Conservation (phyloP, 2,797 vertebrate species). For the Scolopax rusticola region DNA sequence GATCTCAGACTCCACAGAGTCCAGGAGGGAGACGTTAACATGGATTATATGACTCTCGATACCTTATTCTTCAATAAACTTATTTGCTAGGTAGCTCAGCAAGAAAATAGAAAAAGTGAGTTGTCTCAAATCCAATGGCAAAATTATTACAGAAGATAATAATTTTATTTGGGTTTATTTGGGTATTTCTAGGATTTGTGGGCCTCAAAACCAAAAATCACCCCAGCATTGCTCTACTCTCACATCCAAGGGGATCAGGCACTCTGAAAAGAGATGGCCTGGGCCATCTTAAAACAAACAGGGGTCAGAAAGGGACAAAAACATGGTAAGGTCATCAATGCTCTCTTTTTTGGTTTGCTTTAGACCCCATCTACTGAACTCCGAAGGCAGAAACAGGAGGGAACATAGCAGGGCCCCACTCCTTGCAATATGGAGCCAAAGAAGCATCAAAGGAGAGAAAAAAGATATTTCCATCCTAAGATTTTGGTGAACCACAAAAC, state of each 20-base stretch:
- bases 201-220: not conserved
- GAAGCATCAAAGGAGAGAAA: not conserved
- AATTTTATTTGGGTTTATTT: not conserved
- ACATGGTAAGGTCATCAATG: not conserved
- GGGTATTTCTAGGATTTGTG: not conserved
- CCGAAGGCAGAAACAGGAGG: not conserved
- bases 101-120: not conserved
- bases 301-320: not conserved
- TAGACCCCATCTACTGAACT: not conserved
- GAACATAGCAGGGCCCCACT: not conserved
- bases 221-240: not conserved
- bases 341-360: not conserved
- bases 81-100: not conserved
- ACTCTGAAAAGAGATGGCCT: not conserved
- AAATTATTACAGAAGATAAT: not conserved
- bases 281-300: not conserved
- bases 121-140: not conserved
- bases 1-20: not conserved
- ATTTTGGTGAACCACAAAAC: not conserved
- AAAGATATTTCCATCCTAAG: not conserved
- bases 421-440: not conserved
- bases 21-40: not conserved
- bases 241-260: not conserved
- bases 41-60: not conserved
- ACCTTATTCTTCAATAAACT: not conserved